Conservation (phyloP, 2,888 invertebrate species). For the Choreutis nemorana region DNA sequence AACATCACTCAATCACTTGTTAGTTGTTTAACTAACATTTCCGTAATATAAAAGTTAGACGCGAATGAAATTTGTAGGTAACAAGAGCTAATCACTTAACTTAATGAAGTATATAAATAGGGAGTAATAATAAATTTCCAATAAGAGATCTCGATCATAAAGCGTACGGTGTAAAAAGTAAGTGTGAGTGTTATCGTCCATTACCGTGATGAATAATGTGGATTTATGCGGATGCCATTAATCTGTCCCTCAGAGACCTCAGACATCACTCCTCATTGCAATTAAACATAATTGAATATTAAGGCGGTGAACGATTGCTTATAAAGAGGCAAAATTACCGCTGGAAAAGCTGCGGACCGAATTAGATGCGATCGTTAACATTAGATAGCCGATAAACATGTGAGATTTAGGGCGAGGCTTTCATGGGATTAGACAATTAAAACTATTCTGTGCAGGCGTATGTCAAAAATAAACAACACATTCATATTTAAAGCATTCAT, state of each 20-base stretch:
- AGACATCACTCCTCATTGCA: constrained; percentile 37
- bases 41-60: no score
- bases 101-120: no score
- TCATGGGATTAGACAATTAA: no score
- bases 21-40: no score
- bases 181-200: constrained; percentile 41
- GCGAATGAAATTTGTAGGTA: background rate
- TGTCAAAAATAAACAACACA: no score
- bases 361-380: no score
- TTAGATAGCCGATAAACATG: no score
- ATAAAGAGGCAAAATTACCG: constrained; percentile 34
- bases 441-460: no score
- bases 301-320: constrained; percentile 41
- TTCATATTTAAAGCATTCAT: no score
- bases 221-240: constrained; percentile 38
- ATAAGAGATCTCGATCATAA: constrained; percentile 8
- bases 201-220: constrained; percentile 57
- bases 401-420: no score
- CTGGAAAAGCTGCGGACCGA: no score
- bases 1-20: no score
- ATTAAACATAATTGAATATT: constrained; percentile 58
- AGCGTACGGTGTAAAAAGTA: constrained; percentile 26
- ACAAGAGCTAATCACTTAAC: constrained; percentile 1
- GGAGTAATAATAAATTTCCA: constrained; percentile 8
- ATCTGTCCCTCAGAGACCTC: constrained; percentile 32